Evolutionary conservation across 2,113 vertebrate species (phyloP).

Genomic region (Gavialis gangeticus): DNA sequence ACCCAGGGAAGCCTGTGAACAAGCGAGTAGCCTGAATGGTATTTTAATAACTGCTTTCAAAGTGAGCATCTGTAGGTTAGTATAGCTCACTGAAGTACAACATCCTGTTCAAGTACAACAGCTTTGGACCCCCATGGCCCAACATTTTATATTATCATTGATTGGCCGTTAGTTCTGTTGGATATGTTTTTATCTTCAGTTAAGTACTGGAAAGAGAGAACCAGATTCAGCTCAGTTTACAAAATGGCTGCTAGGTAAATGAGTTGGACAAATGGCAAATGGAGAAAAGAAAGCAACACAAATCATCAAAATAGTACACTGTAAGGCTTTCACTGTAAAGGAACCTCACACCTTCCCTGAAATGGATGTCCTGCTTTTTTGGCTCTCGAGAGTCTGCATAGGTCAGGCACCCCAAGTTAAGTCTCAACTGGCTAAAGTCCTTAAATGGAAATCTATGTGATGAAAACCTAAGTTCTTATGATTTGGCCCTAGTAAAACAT

Average conservation of each 20-base stretch:
- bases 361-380: neutral
- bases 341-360: neutral
- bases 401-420: neutral
- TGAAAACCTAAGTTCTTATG: neutral
- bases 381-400: neutral
- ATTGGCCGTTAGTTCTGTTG: neutral
- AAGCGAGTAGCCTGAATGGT: neutral
- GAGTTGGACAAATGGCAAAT: constrained; percentile 2
- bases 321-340: neutral
- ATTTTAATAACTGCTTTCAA: constrained; percentile 14
- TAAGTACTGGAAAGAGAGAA: constrained; percentile 32
- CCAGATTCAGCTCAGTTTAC: constrained; percentile 23
- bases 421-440: neutral
- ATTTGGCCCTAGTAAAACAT: neutral
- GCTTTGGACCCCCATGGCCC: neutral
- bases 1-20: neutral
- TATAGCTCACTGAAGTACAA: neutral
- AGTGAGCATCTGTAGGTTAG: neutral
- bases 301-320: neutral
- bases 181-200: constrained; percentile 48
- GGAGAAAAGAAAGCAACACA: neutral
- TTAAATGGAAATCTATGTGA: neutral
- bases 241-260: neutral
- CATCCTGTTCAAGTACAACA: neutral
- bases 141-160: constrained; percentile 39